A percentile compares a stretch with the other conserved stretches of the same genome.
These are phyloP conservation scores for Argynnis bischoffii DNA, from an alignment of 2,888 invertebrate species.

Conservation along the genomic window DNA sequence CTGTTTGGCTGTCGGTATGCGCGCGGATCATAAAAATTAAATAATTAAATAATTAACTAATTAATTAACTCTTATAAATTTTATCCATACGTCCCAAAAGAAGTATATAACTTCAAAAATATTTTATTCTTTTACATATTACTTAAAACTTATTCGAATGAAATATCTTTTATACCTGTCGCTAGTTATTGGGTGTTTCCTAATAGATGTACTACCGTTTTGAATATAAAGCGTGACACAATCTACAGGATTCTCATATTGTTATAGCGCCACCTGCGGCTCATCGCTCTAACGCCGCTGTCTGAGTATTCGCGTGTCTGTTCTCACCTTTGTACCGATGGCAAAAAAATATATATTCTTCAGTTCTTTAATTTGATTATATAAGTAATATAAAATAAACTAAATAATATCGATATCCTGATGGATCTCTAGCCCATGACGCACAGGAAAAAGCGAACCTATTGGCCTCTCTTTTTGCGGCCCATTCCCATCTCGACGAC, in stretches of 20 bases:
- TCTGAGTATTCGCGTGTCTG: conserved; percentile 48
- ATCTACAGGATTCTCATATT: conserved; percentile 55
- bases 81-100: too few relatives aligned
- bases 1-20: too few relatives aligned
- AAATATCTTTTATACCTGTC: neutral
- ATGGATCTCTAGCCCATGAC: too few relatives aligned
- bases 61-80: too few relatives aligned
- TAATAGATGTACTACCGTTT: conserved; percentile 38
- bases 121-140: neutral
- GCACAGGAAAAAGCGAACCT: too few relatives aligned
- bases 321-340: conserved; percentile 39
- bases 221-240: conserved; percentile 48
- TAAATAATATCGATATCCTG: too few relatives aligned
- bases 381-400: neutral
- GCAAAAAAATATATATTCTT: conserved; percentile 24
- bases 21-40: too few relatives aligned
- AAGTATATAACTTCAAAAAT: too few relatives aligned
- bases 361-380: neutral
- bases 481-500: too few relatives aligned
- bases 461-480: too few relatives aligned
- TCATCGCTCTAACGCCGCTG: conserved; percentile 42
- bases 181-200: conserved; percentile 29
- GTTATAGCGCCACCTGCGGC: conserved; percentile 62
- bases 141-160: neutral
- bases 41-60: too few relatives aligned